Base-by-base conservation (phyloP, 2,113 vertebrate genomes). In the Onychostoma macrolepis region DNA sequence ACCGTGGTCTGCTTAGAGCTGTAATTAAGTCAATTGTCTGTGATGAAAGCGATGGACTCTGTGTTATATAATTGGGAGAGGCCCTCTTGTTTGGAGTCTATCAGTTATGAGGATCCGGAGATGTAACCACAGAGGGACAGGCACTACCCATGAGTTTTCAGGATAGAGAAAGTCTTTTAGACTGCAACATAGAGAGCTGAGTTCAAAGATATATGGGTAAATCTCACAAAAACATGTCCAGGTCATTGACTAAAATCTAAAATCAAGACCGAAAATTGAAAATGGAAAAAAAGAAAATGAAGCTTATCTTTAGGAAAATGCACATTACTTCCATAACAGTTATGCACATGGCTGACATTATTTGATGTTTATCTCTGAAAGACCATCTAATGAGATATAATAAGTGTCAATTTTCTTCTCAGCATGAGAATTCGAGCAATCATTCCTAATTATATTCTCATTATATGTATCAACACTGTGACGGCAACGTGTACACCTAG, bases 11-110 rank as follows among this genome's bases (percentile, higher is more conserved):
- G 71, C 26, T 53, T 26, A 26, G 80, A 86, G 38, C 80, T 71
- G 87, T 77, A 85, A 88, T 88, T 86, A 83, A 82, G 58, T 74
- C 84, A 63, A 81, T 86, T 74, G 61, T 88, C 41, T 83, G 85
- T 86, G 85, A 86, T 86, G 85, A 78, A 86, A 86, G 84, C 48
- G 38, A 77, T 86, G 86, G 58, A 30, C 67, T 87, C 28, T 69
- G 78, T 43, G 65, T 86, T 82, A 30, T 67, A 75, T 67, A 85
- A 82, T 87, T 82, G 85, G 85, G 85, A 87, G 79, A 28, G 85
- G 85, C 41, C 38, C 80, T 56, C 58, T 81, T 86, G 85, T 86
- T 87, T 87, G 53, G 69, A 87, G 67, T 87, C 41, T 82, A 74
- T 82, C 85, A 63, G 79, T 63, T 82, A 75, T 61, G 63, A 30